Evolutionary conservation across 2,113 vertebrate species (phyloP).

Genomic region (Cheilinus undulatus): DNA sequence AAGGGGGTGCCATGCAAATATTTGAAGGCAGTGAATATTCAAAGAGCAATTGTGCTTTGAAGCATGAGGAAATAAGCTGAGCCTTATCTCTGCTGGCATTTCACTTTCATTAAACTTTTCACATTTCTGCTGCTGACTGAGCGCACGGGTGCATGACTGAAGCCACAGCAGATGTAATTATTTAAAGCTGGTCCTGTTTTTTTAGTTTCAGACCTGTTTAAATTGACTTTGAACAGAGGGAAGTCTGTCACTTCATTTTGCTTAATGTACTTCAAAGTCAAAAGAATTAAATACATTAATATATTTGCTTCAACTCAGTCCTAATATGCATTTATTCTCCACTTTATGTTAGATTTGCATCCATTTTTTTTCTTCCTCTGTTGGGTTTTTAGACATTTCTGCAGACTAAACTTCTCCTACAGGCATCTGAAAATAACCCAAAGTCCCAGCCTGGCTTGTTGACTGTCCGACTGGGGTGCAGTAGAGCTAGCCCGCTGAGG

Average conservation of each 20-base stretch:
- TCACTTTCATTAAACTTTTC: conserved; percentile 49
- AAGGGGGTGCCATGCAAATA: conserved; percentile 66
- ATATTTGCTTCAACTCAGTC: conserved; percentile 5
- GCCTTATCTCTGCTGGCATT: conserved; percentile 49
- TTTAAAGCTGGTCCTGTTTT: conserved; percentile 44
- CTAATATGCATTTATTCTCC: background rate
- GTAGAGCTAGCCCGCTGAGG: conserved; percentile 19
- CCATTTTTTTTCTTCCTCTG: conserved; percentile 35
- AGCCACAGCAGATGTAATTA: conserved; percentile 16
- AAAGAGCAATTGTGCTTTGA: conserved; percentile 73
- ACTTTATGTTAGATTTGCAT: background rate
- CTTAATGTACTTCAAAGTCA: conserved; percentile 19
- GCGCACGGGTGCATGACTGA: background rate
- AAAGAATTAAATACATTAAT: background rate
- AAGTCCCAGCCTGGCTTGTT: conserved; percentile 41
- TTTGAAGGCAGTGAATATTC: conserved; percentile 65
- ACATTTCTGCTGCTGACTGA: conserved; percentile 16
- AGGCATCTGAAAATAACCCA: conserved; percentile 8
- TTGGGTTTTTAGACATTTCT: conserved; percentile 1
- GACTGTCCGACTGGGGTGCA: conserved; percentile 40
- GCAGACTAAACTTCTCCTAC: background rate
- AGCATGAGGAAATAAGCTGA: conserved; percentile 53
- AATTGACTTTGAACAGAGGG: conserved; percentile 13
- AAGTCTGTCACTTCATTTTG: background rate
- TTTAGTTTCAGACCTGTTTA: conserved; percentile 23